Evolutionary conservation across 2,113 vertebrate genomes (phyloP), one percentile per base, ranked within the genome.

Genomic region (Oncorhynchus kisutch): DNA sequence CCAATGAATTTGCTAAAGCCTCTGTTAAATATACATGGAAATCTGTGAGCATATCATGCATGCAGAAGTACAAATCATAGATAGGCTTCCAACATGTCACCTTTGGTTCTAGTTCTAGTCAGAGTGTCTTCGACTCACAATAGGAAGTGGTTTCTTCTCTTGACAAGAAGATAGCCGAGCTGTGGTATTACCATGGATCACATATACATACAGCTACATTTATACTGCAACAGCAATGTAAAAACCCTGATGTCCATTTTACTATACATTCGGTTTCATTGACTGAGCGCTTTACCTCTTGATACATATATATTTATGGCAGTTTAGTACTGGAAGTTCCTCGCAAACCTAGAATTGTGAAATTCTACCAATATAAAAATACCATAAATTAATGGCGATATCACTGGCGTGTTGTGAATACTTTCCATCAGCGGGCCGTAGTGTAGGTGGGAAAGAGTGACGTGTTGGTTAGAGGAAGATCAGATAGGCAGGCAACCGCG

Each of bases 111-210:
- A 83, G 82, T 73, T 81, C n/a, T n/a, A n/a, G 77, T 57, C 70
- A 86, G 78, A 48, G 49, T 62, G 60, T 82, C 81, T 83, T 70
- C 82, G 82, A 91, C 83, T 84, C 84, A 27, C 20, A 25, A 89
- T 88, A 94, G 94, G 94, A 96, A 95, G 94, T 95, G 93, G 94
- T 92, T 94, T 96, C 89, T 91, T 88, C 77, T 86, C 88, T 84
- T 78, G 78, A 88, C 90, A 80, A 76, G 87, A 83, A 91, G 76
- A 89, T 92, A 86, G 70, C 82, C 92, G 87, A 86, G 87, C 89
- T 93, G 90, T 83, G 88, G 88, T 90, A 84, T 86, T 59, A 87
- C 75, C 85, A 74, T 78, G 79, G 88, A 88, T 91, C 67, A 45
- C 39, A 9, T 45, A 45, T 73, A 82, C 81, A 90, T 82, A 83